phyloP scores from a whole-genome alignment of 2,113 vertebrate genomes.

The Phoxinus phoxinus region DNA sequence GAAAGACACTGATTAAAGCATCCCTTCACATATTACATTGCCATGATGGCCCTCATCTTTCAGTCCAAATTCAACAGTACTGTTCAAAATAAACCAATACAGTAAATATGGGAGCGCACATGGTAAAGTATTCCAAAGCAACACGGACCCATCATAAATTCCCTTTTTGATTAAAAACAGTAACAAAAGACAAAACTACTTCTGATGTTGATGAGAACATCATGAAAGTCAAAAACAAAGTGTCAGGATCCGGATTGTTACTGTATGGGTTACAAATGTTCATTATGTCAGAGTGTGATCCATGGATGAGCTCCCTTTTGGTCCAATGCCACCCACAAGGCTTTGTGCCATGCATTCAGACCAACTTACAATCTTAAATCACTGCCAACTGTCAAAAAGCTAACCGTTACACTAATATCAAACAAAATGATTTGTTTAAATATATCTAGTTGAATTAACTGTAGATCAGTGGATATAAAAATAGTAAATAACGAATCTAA shows the following conservation, averaged over 20 bases:
- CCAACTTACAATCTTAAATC: neutral
- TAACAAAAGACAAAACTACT: neutral
- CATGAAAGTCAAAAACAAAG: neutral
- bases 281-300: neutral
- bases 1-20: neutral
- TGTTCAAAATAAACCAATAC: neutral
- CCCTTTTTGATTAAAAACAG: neutral
- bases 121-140: neutral
- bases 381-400: neutral
- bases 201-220: neutral
- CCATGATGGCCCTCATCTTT: neutral
- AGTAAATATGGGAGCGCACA: neutral
- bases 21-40: neutral
- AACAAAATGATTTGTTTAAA: neutral
- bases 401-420: neutral
- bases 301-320: neutral
- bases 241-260: neutral
- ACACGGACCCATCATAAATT: neutral
- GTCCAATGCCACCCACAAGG: constrained; percentile 12
- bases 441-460: neutral
- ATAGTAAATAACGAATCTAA: constrained; percentile 33
- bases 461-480: constrained; percentile 35
- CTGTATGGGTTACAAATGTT: neutral
- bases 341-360: constrained; percentile 14
- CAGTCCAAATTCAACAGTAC: neutral